Base-by-base conservation (phyloP, 2,113 vertebrate genomes). In the Leptobrachium leishanense region DNA sequence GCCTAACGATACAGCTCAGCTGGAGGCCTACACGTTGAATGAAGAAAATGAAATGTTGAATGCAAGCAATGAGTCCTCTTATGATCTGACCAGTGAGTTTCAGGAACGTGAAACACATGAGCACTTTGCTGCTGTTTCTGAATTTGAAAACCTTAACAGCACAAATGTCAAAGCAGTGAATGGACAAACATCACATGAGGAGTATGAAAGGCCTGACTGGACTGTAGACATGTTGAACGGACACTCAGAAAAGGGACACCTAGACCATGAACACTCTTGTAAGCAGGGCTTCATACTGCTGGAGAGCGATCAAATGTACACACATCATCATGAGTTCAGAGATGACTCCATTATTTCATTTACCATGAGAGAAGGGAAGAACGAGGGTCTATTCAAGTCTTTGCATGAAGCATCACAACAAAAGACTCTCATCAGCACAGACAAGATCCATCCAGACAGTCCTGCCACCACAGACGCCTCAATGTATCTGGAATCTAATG, bases 361-460 rank as follows among this genome's bases (percentile, higher is more conserved):
- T 63, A 54, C 64, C 43, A 41, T 46, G 15, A 68, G 64, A 46
- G 78, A 74, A 62, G 54, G 42, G 6, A 74, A 81, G 13, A 62
- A 53, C 42, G 64, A 81, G 20, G 78, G 78, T 5, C 31, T 81
- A 5, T 74, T 81, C 65, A 71, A 81, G 44, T 74, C 78, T 68
- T 68, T 68, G 11, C 31, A 57, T 0, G 65, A 81, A 74, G 46
- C 71, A 40, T 68, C 71, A 42, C 50, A 80, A 40, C 62, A 20
- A 9, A 79, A 67, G 7, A 71, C 68, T 41, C 13, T 53, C 9
- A 68, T 10, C 39, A 39, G 13, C 11, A 50, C 44, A 41, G 64
- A 81, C n/a, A 72, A 74, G 44, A 41, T 57, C 8, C 13, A 53
- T 6, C 11, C 54, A 73, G 53, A 20, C 8, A 67, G 43, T 10